Evolutionary conservation across 2,113 vertebrate species (phyloP), one percentile per base, ranked within the genome.

Genomic region (Perca flavescens): DNA sequence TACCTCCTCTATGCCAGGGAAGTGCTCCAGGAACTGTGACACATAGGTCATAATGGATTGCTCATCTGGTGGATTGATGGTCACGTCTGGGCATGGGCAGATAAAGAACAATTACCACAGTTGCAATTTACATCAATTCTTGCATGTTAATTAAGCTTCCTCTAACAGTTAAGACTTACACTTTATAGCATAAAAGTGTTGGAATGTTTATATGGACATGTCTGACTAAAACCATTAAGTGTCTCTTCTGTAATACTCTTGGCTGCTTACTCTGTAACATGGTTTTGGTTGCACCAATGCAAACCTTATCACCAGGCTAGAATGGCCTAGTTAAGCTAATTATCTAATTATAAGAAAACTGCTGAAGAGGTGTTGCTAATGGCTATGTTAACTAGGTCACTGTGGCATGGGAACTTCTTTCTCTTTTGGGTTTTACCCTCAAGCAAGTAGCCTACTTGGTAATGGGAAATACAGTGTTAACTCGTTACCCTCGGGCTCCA

Each of bases 31-130:
- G 91, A 99, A 99, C 86, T 98, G 97, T 0, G 98, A 96, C 90
- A 99, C 97, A 0, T 99, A 99, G 0, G 96, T 99, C 89, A 99
- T 96, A 72, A 99, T 96, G 25, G 97, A 99, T 79, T 99, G 98
- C 65, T 98, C 97, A 46, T 99, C 98, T 0, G 97, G 97, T 3
- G 95, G 85, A 68, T 96, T 96, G 28, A 97, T 95, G 68, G 96
- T 96, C 86, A 99, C 95, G 93, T 99, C 98, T 99, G 77, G 34
- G 14, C 11, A 84, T 99, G 77, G 36, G 16, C 16, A 85, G 43
- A 79, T 0, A 75, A 58, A 66, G 10, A 64, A 57, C 46, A 57
- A 43, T 60, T 22, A 75, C 4, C 19, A 46, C 28, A 10, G 4
- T 19, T 14, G 13, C 4, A 57, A 67, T 79, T 50, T 5, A 74